A percentile compares a stretch with the other conserved stretches of the same genome.
These are phyloP conservation scores for Moxostoma hubbsi DNA, from an alignment of 2,797 vertebrate genomes.

Conservation along the genomic window DNA sequence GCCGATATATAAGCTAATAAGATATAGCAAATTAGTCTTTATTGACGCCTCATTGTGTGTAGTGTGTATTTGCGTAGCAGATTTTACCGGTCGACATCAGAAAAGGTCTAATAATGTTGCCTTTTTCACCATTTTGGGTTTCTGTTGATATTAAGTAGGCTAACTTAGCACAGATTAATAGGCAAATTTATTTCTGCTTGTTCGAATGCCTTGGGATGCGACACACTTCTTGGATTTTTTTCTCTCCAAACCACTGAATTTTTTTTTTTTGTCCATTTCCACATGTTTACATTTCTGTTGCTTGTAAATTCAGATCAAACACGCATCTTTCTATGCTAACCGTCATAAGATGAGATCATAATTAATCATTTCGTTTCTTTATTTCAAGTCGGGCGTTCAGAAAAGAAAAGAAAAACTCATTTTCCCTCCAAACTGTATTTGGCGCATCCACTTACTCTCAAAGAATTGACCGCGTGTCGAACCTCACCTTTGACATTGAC, in stretches of 20 bases:
- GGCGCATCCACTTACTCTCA: slow-evolving; percentile 2
- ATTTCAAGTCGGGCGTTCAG: not conserved
- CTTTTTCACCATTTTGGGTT: not conserved
- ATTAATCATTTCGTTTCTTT: slow-evolving; percentile 3
- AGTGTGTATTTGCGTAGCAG: too few relatives aligned
- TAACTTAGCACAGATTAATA: not conserved
- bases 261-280: not conserved
- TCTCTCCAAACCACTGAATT: too few relatives aligned
- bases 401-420: not conserved
- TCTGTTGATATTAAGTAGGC: not conserved
- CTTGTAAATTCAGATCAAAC: not conserved
- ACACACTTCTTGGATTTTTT: not conserved
- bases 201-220: not conserved
- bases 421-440: not conserved
- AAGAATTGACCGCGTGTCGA: slow-evolving; percentile 43
- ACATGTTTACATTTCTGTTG: not conserved
- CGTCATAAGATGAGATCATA: not conserved
- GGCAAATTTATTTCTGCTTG: not conserved
- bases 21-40: not conserved
- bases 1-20: too few relatives aligned
- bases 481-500: slow-evolving; percentile 62
- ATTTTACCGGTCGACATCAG: too few relatives aligned
- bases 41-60: not conserved
- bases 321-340: not conserved
- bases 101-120: too few relatives aligned